Conservation (phyloP, 2,797 vertebrate genomes). For the Malacoraja senta region DNA sequence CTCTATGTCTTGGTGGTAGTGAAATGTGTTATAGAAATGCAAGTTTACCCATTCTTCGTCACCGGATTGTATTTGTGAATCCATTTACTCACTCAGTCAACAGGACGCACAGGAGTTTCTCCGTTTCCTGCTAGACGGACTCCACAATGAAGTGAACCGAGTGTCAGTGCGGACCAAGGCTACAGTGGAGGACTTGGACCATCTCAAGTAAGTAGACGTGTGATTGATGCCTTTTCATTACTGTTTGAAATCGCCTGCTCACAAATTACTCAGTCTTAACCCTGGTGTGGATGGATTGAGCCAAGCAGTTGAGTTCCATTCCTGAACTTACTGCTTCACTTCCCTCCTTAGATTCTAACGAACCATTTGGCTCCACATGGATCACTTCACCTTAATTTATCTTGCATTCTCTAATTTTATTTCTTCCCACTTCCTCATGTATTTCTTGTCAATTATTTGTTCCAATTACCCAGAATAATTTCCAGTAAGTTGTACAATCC, state of each 20-base stretch:
- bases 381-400: neutral
- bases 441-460: neutral
- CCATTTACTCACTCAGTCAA: constrained; percentile 62
- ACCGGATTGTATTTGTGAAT: neutral
- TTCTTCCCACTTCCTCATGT: neutral
- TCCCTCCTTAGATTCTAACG: neutral
- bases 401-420: no score
- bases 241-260: no score
- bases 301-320: neutral
- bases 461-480: neutral
- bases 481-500: neutral
- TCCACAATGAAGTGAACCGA: constrained; percentile 87
- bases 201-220: constrained; percentile 73
- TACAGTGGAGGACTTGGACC: constrained; percentile 69
- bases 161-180: constrained; percentile 62
- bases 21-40: neutral
- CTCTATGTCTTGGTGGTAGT: no score
- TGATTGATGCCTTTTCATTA: no score
- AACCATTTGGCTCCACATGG: neutral
- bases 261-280: no score
- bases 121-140: constrained; percentile 81
- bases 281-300: neutral
- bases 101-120: constrained; percentile 96
- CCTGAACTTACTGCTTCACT: neutral
- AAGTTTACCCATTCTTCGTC: neutral